Base-by-base conservation (phyloP, 2,797 vertebrate species). In the Peromyscus aztecus region DNA sequence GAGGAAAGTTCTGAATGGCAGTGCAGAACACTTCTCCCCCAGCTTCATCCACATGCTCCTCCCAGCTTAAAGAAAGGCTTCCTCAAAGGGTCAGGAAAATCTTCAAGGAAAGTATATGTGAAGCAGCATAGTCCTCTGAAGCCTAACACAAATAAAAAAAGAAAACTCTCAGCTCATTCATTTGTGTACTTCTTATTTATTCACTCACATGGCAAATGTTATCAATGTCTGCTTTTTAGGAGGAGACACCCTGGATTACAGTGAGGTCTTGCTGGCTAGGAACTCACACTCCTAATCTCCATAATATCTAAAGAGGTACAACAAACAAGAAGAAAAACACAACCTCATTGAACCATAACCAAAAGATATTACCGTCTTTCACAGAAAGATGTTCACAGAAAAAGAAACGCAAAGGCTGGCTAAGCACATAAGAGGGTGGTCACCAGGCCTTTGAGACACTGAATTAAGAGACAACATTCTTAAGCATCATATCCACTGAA, bases 261-360 rank as follows among this genome's bases (percentile, higher is more conserved):
- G 40, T n/a, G 65, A 80, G 24, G 14, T 81, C 27, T 65, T 37
- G 65, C 24, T 23, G 55, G 85, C 46, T 86, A 82, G 34, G 49
- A 96, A 23, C 7, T 91, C 52, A 94, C 0, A 40, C 0, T 86
- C 61, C 19, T 82, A 63, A 94, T 57, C 2, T 34, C 67, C 12
- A 69, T 52, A 75, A 94, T 90, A 87, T 71, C 76, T 55, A 90
- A 97, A 90, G 17, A 84, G 29, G 31, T 89, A 34, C 67, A n/a
- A 80, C 2, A 75, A 84, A 43, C 46, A 92, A 78, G 27, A 91
- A 82, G 43, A 89, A 85, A 92, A 63, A 80, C 34, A 43, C 19
- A 90, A 69, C 11, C 9, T 3, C 63, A n/a, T 23, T 34, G n/a
- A 88, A 63, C 67, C 83, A 37, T 67, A 24, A 76, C 37, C 16